Evolutionary conservation across 2,888 invertebrate species (phyloP), one percentile per base, ranked within the genome.

Genomic region (Quadroppia sp.): DNA sequence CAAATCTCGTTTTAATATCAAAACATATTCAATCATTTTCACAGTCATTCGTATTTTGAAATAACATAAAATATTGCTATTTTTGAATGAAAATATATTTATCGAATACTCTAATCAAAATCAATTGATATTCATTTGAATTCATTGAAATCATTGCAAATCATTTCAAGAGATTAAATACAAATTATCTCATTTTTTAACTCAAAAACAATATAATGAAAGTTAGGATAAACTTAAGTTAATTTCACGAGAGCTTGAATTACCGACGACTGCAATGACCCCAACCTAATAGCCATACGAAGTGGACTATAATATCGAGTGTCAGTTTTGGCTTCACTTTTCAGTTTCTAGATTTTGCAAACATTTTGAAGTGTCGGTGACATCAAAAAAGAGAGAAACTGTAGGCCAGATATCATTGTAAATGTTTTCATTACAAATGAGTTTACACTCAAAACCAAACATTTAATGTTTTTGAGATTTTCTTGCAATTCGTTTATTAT

Each of bases 341-440:
- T 11, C 23, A 23, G 23, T 28, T 23, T 25, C 56, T 56, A 17
- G 4, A 23, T 20, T 3, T 28, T 56, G 2, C 56, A 23, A 56
- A 28, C 17, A 7, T 6, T 23, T 13, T 13, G 17, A 56, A 25
- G 56, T 56, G 56, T 56, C 56, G 56, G 56, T 56, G 1, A 56
- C 56, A 56, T 56, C 25, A 56, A 56, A n/a, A n/a, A n/a, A 56
- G 17, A 48, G 48, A n/a, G 56, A 7, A 56, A 36, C 36, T 36
- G 36, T 36, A 36, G 36, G 36, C 9, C 36, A 4, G 20, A 20
- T 50, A n/a, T 50, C 15, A 15, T 20, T 20, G 17, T 50, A 7
- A 50, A n/a, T n/a, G 20, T 50, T n/a, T 50, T 50, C 4, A 4
- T 50, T 50, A 50, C 50, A 50, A 50, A 50, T 50, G 4, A n/a